A percentile compares a stretch with the other conserved stretches of the same genome.
These are phyloP conservation scores for Drosophila neutralis DNA, from an alignment of 2,888 invertebrate genomes.

Conservation along the genomic window DNA sequence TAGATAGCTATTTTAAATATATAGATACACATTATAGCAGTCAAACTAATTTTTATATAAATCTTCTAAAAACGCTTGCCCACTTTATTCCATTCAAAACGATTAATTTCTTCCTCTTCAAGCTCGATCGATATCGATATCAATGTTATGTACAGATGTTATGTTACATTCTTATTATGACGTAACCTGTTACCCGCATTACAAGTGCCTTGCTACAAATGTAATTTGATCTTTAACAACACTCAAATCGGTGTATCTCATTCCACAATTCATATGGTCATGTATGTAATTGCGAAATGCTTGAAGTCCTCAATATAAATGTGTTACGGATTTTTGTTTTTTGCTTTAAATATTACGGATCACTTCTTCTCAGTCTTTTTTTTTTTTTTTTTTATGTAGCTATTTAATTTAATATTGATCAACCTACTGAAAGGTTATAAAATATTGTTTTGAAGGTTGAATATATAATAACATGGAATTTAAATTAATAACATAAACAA, in stretches of 20 bases:
- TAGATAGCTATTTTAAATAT: background rate
- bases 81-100: background rate
- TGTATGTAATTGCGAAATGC: background rate
- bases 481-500: no score
- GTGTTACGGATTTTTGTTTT: background rate
- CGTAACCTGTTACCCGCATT: background rate
- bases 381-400: no score
- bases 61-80: no score
- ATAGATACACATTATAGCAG: no score
- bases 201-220: background rate
- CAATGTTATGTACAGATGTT: background rate
- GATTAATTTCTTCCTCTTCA: no score
- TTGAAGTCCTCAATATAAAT: background rate
- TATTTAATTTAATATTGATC: no score
- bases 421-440: no score
- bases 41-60: no score
- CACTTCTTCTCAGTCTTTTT: background rate
- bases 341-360: background rate
- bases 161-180: background rate
- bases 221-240: background rate
- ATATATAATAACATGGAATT: no score
- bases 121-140: background rate
- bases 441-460: no score
- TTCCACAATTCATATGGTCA: background rate
- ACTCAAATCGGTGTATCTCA: background rate